These are phyloP conservation scores for Amazona vittata DNA, from an alignment of 2,113 vertebrate genomes.

Conservation along the genomic window DNA sequence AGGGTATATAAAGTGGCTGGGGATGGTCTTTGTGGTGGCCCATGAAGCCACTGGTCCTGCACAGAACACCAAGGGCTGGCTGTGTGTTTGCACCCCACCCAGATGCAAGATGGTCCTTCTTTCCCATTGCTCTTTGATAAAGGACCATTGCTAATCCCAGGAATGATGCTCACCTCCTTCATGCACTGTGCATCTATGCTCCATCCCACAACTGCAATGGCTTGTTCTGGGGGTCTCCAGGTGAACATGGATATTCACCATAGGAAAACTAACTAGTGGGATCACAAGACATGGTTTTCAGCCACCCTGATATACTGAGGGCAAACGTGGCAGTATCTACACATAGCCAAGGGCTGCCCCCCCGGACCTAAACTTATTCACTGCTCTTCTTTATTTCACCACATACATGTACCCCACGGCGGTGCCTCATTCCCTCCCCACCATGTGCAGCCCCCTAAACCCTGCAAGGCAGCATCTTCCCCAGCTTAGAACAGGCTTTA, in stretches of 20 bases:
- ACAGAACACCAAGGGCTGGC: fast-evolving
- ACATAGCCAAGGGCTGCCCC: background rate
- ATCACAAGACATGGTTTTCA: background rate
- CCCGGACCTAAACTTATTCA: background rate
- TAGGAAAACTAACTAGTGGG: background rate
- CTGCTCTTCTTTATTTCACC: background rate
- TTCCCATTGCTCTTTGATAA: background rate
- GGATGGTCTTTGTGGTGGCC: background rate
- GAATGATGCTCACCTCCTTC: background rate
- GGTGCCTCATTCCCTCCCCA: background rate
- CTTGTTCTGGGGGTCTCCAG: fast-evolving
- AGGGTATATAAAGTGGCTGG: background rate
- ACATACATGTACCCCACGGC: fast-evolving
- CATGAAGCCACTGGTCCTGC: background rate
- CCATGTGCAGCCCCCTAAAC: fast-evolving
- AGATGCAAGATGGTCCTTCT: background rate
- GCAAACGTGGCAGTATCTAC: background rate
- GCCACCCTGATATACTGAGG: background rate
- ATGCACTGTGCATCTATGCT: background rate
- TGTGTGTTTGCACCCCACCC: background rate
- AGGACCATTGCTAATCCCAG: background rate
- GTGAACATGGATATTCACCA: background rate
- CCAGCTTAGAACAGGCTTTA: background rate
- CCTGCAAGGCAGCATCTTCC: background rate
- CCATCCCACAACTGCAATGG: fast-evolving